phyloP scores from a whole-genome alignment of 2,113 vertebrate species.

The Aptenodytes patagonicus region DNA sequence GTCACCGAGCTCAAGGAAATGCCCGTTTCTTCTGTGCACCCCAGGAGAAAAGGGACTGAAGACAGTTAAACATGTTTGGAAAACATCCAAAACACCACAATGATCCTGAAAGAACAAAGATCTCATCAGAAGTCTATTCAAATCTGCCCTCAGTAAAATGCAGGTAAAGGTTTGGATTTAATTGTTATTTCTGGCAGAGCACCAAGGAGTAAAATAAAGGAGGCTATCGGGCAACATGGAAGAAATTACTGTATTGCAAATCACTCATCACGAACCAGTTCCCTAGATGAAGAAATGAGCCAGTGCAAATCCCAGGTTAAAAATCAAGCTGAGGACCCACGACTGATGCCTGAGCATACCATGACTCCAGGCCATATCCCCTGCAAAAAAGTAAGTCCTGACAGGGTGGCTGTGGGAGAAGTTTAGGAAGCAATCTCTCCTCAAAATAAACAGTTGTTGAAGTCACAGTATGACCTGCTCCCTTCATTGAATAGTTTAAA shows the following conservation, averaged over 20 bases:
- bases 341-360: neutral
- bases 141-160: slow-evolving; percentile 2
- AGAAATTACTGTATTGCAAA: neutral
- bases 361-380: neutral
- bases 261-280: neutral
- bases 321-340: neutral
- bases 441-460: neutral
- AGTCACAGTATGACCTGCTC: neutral
- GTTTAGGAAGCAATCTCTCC: neutral
- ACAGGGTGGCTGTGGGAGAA: neutral
- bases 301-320: neutral
- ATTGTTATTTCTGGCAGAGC: slow-evolving; percentile 23
- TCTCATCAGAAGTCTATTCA: slow-evolving; percentile 7
- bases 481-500: neutral
- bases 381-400: neutral
- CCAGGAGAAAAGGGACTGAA: neutral
- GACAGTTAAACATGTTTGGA: neutral
- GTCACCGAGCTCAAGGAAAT: neutral
- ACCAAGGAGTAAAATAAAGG: slow-evolving; percentile 30
- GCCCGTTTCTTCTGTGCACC: neutral
- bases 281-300: neutral
- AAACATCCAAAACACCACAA: neutral
- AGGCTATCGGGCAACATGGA: neutral
- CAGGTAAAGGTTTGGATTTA: slow-evolving; percentile 8
- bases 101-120: slow-evolving; percentile 9